Base-by-base conservation (phyloP, 2,888 invertebrate genomes). In the Stenolophus ochropezus region DNA sequence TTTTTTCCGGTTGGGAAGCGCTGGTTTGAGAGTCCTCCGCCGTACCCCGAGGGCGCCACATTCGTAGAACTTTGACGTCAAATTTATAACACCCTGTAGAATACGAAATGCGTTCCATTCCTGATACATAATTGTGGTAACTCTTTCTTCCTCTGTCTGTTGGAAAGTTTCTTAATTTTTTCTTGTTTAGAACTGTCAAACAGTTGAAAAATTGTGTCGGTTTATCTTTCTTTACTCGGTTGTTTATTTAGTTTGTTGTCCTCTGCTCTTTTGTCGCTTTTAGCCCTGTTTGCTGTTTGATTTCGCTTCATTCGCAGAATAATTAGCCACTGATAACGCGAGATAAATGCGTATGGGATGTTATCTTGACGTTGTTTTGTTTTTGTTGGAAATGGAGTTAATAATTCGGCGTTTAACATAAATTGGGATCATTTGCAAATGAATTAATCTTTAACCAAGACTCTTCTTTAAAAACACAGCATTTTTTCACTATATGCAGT, bases 151-250 rank as follows among this genome's bases (percentile, higher is more conserved):
- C 53, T 69, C 21, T 65, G 65, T 78, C 51, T 51, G 20, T 5
- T 27, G 51, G 42, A 78, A 78, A 78, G 49, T 78, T 78, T 78
- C 65, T 78, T 78, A 78, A 78, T 78, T 78, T 78, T 78, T 78
- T 78, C 78, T 78, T 78, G 78, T 78, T 78, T 78, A 78, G 78
- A 78, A 78, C 78, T 78, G 78, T 78, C 78, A 78, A 78, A 78
- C 49, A 27, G 51, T 65, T 78, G 78, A 78, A 78, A 78, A 78
- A 78, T 69, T 78, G 27, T 25, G 75, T 53, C 25, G 27, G 49
- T 75, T 75, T 49, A 18, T 69, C 78, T 78, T 51, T 69, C 69
- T 58, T 53, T 77, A 33, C 65, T 42, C 65, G 33, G 65, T 33
- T 69, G 65, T 69, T 69, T 69, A 69, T 69, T 69, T 61, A 18